A percentile compares a stretch with the other conserved stretches of the same genome.
phyloP scores from a whole-genome alignment of 2,888 invertebrate genomes.

The Polyommatus iphigenia region DNA sequence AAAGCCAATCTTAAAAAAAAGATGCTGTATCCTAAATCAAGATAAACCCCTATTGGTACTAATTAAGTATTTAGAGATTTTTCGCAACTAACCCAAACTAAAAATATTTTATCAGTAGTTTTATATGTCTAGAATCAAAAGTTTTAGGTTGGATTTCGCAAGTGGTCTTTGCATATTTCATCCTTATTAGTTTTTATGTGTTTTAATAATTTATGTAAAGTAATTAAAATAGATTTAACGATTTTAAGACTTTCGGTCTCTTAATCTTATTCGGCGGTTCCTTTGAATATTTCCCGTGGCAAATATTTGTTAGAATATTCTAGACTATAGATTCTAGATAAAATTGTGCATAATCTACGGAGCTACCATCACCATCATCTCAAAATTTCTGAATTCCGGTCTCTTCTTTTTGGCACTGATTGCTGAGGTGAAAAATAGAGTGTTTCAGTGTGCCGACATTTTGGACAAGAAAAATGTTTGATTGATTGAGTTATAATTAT shows the following conservation, averaged over 20 bases:
- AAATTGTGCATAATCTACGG: neutral
- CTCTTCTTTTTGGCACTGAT: neutral
- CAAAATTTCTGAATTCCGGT: neutral
- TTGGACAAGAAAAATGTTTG: too few species aligned
- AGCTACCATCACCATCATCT: neutral
- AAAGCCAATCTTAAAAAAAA: neutral
- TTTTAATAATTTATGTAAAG: slow-evolving; percentile 14
- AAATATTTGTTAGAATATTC: slow-evolving; percentile 2
- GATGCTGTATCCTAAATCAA: neutral
- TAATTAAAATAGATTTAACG: slow-evolving; percentile 21
- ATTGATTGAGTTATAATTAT: neutral
- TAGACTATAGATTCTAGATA: slow-evolving; percentile 1
- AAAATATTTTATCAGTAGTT: neutral
- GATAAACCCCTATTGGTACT: neutral
- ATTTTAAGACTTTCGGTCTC: neutral
- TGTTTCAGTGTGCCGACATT: too few species aligned
- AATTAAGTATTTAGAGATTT: neutral
- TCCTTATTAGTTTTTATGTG: slow-evolving; percentile 12
- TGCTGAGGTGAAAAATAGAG: too few species aligned
- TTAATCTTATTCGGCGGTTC: slow-evolving; percentile 13
- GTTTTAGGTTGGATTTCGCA: neutral
- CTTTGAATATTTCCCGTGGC: neutral
- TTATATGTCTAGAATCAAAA: neutral
- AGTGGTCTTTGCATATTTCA: neutral
- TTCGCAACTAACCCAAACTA: neutral